Evolutionary conservation across 2,797 vertebrate species (phyloP).

Genomic region (Pachyuromys duprasi): DNA sequence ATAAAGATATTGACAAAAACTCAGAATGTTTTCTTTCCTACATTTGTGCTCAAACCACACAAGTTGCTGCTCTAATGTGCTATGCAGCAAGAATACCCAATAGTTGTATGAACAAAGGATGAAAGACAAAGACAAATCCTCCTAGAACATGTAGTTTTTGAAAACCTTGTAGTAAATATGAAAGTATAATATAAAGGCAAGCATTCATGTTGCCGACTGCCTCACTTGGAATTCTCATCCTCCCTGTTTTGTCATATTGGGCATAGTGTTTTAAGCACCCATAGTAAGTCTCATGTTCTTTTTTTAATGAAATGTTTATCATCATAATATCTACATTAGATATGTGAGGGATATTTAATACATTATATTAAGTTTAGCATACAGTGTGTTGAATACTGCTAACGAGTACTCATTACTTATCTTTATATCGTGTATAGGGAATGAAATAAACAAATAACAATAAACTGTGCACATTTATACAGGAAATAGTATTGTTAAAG

Average conservation of each 20-base stretch:
- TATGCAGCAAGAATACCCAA: background rate
- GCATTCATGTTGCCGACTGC: accelerated
- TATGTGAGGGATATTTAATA: background rate
- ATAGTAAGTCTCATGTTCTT: background rate
- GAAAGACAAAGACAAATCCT: background rate
- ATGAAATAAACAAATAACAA: background rate
- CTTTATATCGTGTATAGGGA: slow-evolving; percentile 23
- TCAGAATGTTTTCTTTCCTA: background rate
- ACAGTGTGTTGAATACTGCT: background rate
- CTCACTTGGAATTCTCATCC: background rate
- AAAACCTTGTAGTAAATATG: background rate
- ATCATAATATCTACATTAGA: background rate
- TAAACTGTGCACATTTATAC: background rate
- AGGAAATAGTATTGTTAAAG: background rate
- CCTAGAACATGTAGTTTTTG: background rate
- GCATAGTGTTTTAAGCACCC: background rate
- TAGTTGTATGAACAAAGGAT: background rate
- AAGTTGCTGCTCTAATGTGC: background rate
- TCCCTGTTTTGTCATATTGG: background rate
- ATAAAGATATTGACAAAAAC: background rate
- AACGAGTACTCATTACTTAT: background rate
- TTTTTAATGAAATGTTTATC: background rate
- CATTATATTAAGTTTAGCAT: background rate
- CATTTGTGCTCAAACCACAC: background rate
- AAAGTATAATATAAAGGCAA: background rate